A percentile compares a stretch with the other conserved stretches of the same genome.
Conservation (phyloP, 2,113 vertebrate genomes). For the Nanger granti region DNA sequence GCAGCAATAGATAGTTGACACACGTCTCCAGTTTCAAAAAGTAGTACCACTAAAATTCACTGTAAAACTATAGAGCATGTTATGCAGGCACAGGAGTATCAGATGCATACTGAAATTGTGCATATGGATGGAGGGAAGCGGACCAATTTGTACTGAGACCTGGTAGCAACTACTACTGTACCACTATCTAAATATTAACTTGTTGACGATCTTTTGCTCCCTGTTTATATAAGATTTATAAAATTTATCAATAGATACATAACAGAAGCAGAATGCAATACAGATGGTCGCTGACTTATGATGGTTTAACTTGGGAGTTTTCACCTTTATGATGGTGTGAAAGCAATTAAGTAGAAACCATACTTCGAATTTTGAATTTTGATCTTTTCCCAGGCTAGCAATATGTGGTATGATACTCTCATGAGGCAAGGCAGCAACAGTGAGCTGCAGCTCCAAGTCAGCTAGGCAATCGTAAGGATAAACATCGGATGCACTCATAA, state of each 20-base stretch:
- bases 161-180: neutral
- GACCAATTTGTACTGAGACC: neutral
- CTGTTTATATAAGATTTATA: neutral
- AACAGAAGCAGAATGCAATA: neutral
- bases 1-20: neutral
- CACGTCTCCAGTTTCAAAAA: neutral
- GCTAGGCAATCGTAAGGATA: neutral
- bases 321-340: neutral
- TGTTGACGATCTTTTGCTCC: neutral
- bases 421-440: neutral
- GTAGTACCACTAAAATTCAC: neutral
- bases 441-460: neutral
- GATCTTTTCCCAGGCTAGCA: neutral
- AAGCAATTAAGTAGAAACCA: neutral
- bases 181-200: neutral
- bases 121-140: accelerated
- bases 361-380: neutral
- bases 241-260: neutral
- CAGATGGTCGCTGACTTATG: neutral
- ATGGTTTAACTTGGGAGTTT: neutral
- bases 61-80: neutral
- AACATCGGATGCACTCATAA: neutral
- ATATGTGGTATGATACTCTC: neutral
- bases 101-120: neutral
- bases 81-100: neutral